Conservation (phyloP, 2,797 vertebrate genomes). For the Sebastes vulpes region DNA sequence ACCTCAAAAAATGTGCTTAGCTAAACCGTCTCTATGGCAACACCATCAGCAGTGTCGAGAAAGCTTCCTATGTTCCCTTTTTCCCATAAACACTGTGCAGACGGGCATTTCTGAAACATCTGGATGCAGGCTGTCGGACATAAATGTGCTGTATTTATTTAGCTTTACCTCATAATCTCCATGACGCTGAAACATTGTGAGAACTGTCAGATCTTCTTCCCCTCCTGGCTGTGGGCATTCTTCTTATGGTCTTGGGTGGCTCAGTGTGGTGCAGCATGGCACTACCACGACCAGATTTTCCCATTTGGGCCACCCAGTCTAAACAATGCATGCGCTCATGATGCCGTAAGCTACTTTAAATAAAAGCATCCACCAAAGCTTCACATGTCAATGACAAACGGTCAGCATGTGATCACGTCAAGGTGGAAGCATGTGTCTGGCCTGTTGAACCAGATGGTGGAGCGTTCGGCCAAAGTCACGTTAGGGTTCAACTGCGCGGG, state of each 20-base stretch:
- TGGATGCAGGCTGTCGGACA: conserved; percentile 41
- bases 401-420: conserved; percentile 4
- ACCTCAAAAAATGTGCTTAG: conserved; percentile 45
- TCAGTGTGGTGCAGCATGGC: background rate
- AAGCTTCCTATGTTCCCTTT: conserved; percentile 5
- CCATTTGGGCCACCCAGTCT: conserved; percentile 9
- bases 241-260: background rate
- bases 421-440: conserved; percentile 4
- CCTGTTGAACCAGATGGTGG: conserved; percentile 30
- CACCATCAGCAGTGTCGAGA: conserved; percentile 18
- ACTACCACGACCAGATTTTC: background rate
- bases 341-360: conserved; percentile 3
- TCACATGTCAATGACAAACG: background rate
- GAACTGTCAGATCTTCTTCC: conserved; percentile 10
- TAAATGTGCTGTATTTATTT: conserved; percentile 32
- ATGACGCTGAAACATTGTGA: conserved; percentile 31
- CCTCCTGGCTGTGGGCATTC: background rate
- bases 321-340: background rate
- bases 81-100: conserved; percentile 44
- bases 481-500: conserved; percentile 28
- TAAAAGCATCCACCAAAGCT: background rate
- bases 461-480: conserved; percentile 17
- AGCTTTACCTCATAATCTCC: conserved; percentile 24
- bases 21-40: conserved; percentile 51
- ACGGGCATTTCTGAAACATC: conserved; percentile 33